phyloP scores from a whole-genome alignment of 2,797 vertebrate genomes.

The Micromesistius poutassou region DNA sequence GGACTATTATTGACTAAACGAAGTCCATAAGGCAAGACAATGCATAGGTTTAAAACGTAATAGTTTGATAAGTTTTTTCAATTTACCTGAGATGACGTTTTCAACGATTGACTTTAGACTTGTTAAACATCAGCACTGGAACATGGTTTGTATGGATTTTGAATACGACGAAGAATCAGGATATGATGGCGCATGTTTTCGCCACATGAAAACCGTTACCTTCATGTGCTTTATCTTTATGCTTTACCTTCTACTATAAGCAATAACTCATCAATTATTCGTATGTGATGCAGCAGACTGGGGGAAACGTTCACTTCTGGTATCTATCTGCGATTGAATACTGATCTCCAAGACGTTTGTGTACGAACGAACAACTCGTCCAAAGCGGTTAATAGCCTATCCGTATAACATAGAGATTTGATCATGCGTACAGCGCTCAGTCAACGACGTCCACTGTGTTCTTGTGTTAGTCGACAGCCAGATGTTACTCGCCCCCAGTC shows the following conservation, averaged over 20 bases:
- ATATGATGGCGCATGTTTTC: background rate
- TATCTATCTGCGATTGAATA: background rate
- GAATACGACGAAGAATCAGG: background rate
- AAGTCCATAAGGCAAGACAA: background rate
- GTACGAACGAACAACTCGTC: background rate
- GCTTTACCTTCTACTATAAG: no score
- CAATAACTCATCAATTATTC: background rate
- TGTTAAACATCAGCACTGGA: background rate
- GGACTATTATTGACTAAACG: background rate
- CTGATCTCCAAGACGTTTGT: background rate
- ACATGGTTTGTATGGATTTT: background rate
- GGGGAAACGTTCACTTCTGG: background rate
- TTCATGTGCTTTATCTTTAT: background rate
- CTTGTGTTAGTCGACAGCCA: background rate
- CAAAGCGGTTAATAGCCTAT: background rate
- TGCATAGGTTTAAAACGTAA: background rate
- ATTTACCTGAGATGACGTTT: slow-evolving; percentile 1
- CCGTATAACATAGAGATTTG: background rate
- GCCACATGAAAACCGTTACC: background rate
- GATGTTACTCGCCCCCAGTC: slow-evolving; percentile 23
- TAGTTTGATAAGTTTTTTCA: background rate
- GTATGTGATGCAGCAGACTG: background rate
- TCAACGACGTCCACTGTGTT: background rate
- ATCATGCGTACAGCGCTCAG: background rate
- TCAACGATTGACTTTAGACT: background rate